Evolutionary conservation across 2,888 invertebrate genomes (phyloP).

Genomic region (Tipula lateralis): DNA sequence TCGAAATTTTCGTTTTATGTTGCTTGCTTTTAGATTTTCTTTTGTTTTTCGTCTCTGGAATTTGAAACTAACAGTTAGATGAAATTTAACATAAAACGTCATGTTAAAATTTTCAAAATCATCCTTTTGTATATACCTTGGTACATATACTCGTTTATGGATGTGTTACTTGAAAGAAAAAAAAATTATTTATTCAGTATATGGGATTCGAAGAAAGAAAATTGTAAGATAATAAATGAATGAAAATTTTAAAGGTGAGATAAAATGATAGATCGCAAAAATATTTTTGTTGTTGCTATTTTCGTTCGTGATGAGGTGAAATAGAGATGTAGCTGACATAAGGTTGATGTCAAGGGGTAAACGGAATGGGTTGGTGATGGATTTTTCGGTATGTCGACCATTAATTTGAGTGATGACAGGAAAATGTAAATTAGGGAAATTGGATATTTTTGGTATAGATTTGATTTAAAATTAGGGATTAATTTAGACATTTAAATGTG

Average conservation of each 20-base stretch:
- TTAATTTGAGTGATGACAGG: not conserved
- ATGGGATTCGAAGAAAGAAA: not conserved
- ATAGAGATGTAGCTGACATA: not conserved
- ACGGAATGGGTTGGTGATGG: not conserved
- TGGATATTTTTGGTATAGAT: not conserved
- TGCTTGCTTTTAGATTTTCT: not conserved
- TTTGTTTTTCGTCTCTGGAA: not conserved
- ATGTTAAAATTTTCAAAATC: not conserved
- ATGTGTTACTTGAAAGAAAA: not conserved
- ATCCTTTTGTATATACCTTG: not conserved
- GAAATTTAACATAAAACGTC: not conserved
- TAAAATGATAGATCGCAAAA: not conserved
- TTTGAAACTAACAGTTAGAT: not conserved
- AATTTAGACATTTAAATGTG: not conserved
- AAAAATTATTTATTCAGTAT: not conserved
- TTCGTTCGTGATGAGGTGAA: not conserved
- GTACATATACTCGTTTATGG: not conserved
- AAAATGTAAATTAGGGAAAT: not conserved
- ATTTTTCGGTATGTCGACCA: not conserved
- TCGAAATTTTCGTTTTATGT: not conserved
- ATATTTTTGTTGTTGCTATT: not conserved
- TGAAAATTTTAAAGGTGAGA: not conserved
- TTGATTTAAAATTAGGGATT: not conserved
- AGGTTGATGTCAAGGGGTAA: not conserved
- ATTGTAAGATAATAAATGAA: slow-evolving; percentile 15